Evolutionary conservation across 2,113 vertebrate genomes (phyloP).

Genomic region (Syngnathus scovelli): DNA sequence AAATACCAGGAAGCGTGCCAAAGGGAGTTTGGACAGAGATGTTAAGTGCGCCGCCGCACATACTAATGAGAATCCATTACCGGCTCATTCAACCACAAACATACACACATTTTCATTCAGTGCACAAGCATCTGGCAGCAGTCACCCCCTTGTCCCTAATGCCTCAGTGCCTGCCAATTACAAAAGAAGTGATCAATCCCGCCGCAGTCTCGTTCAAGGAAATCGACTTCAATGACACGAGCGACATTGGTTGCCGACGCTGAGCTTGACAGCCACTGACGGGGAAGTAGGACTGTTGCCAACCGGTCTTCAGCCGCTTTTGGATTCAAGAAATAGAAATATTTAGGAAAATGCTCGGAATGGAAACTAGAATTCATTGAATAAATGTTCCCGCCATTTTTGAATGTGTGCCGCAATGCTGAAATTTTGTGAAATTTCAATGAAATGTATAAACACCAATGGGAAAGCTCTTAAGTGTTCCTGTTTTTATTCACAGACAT

Average conservation of each 20-base stretch:
- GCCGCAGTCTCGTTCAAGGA: conserved; percentile 50
- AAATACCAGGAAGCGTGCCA: conserved; percentile 47
- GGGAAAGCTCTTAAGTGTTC: background rate
- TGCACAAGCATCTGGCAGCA: conserved; percentile 57
- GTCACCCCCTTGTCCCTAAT: conserved; percentile 58
- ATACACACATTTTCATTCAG: conserved; percentile 52
- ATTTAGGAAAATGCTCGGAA: too few species aligned
- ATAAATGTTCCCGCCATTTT: too few species aligned
- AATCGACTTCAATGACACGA: conserved; percentile 65
- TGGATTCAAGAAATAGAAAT: background rate
- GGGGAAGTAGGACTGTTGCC: conserved; percentile 23
- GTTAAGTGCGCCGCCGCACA: conserved; percentile 55
- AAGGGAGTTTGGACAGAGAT: conserved; percentile 62
- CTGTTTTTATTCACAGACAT: conserved; percentile 3
- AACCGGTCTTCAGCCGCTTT: conserved; percentile 24
- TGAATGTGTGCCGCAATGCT: too few species aligned
- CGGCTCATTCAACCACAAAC: conserved; percentile 39
- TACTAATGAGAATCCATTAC: conserved; percentile 68
- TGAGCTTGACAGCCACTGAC: conserved; percentile 55
- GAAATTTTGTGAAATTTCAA: too few species aligned
- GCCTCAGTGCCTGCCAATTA: conserved; percentile 64
- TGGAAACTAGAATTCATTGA: too few species aligned
- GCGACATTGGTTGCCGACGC: conserved; percentile 51
- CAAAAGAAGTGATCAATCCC: conserved; percentile 69
- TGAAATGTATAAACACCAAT: background rate